These are phyloP conservation scores for Agrotis ipsilon DNA, from an alignment of 2,888 invertebrate genomes.

Conservation along the genomic window DNA sequence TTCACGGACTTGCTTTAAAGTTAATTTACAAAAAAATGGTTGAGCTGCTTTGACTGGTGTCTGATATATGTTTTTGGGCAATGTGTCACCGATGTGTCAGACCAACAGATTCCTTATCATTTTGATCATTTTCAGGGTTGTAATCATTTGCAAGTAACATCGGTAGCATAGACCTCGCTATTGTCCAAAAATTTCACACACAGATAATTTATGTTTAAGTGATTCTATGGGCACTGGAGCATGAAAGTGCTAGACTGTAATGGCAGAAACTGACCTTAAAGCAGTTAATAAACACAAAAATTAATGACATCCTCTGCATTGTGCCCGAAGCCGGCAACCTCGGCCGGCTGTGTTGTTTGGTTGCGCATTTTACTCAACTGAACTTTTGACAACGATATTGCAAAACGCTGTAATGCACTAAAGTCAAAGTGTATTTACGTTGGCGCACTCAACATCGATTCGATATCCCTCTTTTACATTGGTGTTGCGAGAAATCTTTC, in stretches of 20 bases:
- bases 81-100: too few relatives aligned
- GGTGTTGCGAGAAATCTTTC: slow-evolving; percentile 18
- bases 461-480: slow-evolving; percentile 54
- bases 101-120: not conserved
- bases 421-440: slow-evolving; percentile 42
- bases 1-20: too few relatives aligned
- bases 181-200: slow-evolving; percentile 35
- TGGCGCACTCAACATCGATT: slow-evolving; percentile 41
- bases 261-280: slow-evolving; percentile 54
- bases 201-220: slow-evolving; percentile 29
- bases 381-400: slow-evolving; percentile 61
- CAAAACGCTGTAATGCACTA: slow-evolving; percentile 53
- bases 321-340: slow-evolving; percentile 54
- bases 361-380: slow-evolving; percentile 51
- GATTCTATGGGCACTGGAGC: slow-evolving; percentile 38
- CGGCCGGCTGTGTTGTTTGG: slow-evolving; percentile 44
- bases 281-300: slow-evolving; percentile 46
- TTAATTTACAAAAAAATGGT: too few relatives aligned
- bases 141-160: not conserved
- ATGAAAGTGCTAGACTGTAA: slow-evolving; percentile 48
- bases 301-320: slow-evolving; percentile 65
- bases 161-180: slow-evolving; percentile 3
- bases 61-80: too few relatives aligned
- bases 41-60: too few relatives aligned
- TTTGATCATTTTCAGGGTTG: slow-evolving; percentile 8